Evolutionary conservation across 2,888 invertebrate species (phyloP).

Genomic region (Cataglyphis altisquamis): DNA sequence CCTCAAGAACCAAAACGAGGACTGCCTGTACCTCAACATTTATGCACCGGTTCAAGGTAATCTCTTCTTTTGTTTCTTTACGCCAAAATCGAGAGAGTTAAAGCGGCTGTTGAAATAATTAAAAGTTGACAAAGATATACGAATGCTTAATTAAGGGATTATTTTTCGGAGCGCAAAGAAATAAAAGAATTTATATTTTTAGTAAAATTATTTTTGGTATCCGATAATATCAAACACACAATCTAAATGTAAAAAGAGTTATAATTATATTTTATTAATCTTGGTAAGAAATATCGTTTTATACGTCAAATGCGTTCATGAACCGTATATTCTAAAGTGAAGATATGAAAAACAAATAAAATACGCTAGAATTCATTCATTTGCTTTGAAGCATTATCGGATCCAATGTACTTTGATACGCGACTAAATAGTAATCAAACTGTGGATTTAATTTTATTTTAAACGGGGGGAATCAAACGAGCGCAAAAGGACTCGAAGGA

Average conservation of each 20-base stretch:
- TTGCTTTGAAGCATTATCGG: slow-evolving; percentile 14
- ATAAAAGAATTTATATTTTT: neutral
- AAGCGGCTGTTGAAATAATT: neutral
- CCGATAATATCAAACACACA: neutral
- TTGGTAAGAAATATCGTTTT: neutral
- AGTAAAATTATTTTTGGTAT: neutral
- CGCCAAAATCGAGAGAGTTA: neutral
- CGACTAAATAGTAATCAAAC: slow-evolving; percentile 39
- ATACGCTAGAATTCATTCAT: neutral
- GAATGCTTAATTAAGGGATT: neutral
- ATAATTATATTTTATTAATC: neutral
- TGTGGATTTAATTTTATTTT: slow-evolving; percentile 44
- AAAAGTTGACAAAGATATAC: neutral
- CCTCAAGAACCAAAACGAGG: slow-evolving; percentile 97
- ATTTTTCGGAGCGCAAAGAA: neutral
- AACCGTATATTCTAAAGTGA: neutral
- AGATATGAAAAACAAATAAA: slow-evolving; percentile 1
- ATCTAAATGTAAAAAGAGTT: neutral
- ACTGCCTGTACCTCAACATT: slow-evolving; percentile 98
- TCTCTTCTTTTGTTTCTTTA: neutral
- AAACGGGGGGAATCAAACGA: slow-evolving; percentile 21
- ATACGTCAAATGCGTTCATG: neutral
- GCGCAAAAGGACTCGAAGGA: slow-evolving; percentile 38
- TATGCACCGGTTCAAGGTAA: slow-evolving; percentile 98
- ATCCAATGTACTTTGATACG: neutral